Conservation (phyloP, 2,797 vertebrate genomes). For the Diglossa cyanea region DNA sequence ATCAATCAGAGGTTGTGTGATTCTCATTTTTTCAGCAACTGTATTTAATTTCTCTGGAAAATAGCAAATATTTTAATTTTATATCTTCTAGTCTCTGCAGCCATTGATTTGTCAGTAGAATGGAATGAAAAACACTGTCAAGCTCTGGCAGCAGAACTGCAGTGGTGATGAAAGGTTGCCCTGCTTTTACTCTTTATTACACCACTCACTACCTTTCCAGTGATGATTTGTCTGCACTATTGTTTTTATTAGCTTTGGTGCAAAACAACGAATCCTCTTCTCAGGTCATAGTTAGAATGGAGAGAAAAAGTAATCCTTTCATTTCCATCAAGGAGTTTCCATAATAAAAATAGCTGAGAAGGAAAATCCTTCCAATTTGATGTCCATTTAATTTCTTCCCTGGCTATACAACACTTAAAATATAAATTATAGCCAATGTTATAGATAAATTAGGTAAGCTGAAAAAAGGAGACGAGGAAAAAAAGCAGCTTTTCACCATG, state of each 20-base stretch:
- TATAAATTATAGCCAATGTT: not conserved
- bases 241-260: not conserved
- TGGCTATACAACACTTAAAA: not conserved
- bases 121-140: constrained; percentile 16
- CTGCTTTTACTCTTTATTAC: constrained; percentile 11
- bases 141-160: not conserved
- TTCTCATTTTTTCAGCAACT: not conserved
- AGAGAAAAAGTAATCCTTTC: not conserved
- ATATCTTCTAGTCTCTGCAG: not conserved
- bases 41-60: constrained; percentile 5
- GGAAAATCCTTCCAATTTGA: not conserved
- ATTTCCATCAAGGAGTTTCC: constrained; percentile 9
- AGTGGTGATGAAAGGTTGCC: constrained; percentile 5
- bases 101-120: constrained; percentile 29
- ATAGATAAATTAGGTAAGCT: not conserved
- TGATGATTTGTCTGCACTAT: not conserved
- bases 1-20: not conserved
- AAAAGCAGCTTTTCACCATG: not conserved
- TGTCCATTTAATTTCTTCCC: not conserved
- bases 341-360: not conserved
- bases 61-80: not conserved
- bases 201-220: not conserved
- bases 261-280: not conserved
- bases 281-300: not conserved
- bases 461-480: not conserved